phyloP scores from a whole-genome alignment of 37 sponge, comb jelly and placozoan genomes.

The Chondrosia reniformis region DNA sequence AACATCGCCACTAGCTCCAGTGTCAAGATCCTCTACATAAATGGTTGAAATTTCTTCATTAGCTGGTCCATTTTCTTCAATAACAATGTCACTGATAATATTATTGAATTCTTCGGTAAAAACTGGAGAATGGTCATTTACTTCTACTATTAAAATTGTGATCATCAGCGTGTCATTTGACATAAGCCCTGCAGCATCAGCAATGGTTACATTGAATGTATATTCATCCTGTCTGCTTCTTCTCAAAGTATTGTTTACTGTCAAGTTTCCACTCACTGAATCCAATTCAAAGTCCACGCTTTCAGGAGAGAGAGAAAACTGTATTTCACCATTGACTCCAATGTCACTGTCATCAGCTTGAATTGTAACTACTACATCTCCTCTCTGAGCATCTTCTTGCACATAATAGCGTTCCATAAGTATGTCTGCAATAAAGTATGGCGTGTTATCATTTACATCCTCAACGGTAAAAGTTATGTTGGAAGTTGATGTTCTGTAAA shows the following conservation, averaged over 20 bases:
- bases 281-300: slow-evolving; percentile 22
- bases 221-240: neutral
- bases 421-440: slow-evolving; percentile 12
- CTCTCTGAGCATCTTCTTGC: neutral
- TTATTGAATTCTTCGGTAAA: slow-evolving; percentile 4
- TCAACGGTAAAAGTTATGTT: slow-evolving; percentile 13
- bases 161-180: slow-evolving; percentile 27
- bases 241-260: neutral
- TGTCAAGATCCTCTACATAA: slow-evolving; percentile 35
- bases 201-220: neutral
- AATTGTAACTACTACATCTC: neutral
- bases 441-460: slow-evolving; percentile 39
- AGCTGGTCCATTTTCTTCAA: slow-evolving; percentile 7
- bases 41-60: slow-evolving; percentile 23
- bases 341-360: slow-evolving; percentile 23
- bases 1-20: slow-evolving; percentile 28
- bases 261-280: slow-evolving; percentile 7
- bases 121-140: slow-evolving; percentile 43
- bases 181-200: neutral
- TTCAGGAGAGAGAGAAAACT: neutral
- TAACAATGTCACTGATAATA: neutral
- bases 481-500: neutral
- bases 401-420: neutral
- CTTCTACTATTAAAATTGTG: slow-evolving; percentile 36
- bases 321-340: slow-evolving; percentile 16